Percentiles rank a stretch among this genome's conserved stretches.
phyloP scores from a whole-genome alignment of 2,888 invertebrate genomes.

The Polietes domitor region DNA sequence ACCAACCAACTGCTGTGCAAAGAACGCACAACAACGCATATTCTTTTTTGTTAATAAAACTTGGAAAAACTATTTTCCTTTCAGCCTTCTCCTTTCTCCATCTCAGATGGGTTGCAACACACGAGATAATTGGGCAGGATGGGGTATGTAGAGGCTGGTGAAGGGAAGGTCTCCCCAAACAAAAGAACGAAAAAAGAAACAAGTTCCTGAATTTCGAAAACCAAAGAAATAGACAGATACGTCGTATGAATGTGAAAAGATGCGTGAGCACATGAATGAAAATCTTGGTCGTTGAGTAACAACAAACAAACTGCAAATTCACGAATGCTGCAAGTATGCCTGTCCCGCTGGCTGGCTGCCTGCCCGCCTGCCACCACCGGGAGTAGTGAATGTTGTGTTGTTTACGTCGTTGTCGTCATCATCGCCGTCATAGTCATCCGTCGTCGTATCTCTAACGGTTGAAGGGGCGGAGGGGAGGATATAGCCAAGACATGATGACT shows the following conservation, averaged over 20 bases:
- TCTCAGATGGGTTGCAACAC: not conserved
- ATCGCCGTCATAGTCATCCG: constrained; percentile 38
- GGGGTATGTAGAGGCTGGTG: not conserved
- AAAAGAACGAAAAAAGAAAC: constrained; percentile 10
- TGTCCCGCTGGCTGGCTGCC: constrained; percentile 14
- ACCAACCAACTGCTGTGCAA: not conserved
- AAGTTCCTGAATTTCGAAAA: constrained; percentile 32
- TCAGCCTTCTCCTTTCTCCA: constrained; percentile 20
- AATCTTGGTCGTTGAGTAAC: constrained; percentile 37
- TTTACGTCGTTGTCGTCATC: not conserved
- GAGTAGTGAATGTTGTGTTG: constrained; percentile 15
- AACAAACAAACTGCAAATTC: constrained; percentile 25
- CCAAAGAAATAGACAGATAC: constrained; percentile 3
- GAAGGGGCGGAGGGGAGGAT: too few relatives aligned
- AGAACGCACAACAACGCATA: not conserved
- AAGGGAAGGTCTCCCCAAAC: constrained; percentile 3
- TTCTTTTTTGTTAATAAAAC: constrained; percentile 32
- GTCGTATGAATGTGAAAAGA: too few relatives aligned
- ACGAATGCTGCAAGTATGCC: constrained; percentile 12
- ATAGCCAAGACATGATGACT: constrained; percentile 37
- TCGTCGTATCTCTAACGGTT: not conserved
- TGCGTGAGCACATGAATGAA: constrained; percentile 60
- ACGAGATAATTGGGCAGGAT: constrained; percentile 8
- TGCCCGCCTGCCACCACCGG: not conserved
- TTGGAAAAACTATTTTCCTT: constrained; percentile 35